These are phyloP conservation scores for Eupithecia insigniata DNA, from an alignment of 2,888 invertebrate genomes.

Conservation along the genomic window DNA sequence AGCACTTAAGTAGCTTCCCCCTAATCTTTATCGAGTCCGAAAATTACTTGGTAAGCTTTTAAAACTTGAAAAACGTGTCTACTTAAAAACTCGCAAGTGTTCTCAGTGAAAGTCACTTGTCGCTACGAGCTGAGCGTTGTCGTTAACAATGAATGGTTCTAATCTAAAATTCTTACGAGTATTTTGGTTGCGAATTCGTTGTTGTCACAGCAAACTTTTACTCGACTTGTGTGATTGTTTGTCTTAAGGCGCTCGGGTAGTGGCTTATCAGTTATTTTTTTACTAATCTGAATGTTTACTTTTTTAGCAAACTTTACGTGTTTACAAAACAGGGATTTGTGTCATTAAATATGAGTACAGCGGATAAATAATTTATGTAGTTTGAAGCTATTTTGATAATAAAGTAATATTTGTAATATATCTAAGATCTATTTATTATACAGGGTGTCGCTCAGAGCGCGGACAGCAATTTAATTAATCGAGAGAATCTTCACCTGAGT, in stretches of 20 bases:
- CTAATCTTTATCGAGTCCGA: slow-evolving; percentile 63
- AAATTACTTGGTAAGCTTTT: slow-evolving; percentile 55
- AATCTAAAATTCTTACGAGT: not conserved
- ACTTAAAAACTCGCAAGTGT: slow-evolving; percentile 22
- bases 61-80: slow-evolving; percentile 44
- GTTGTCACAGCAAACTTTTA: not conserved
- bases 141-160: slow-evolving; percentile 1
- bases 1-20: slow-evolving; percentile 61
- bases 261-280: too few species aligned
- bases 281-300: not conserved
- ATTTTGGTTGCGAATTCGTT: not conserved
- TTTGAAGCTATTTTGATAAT: too few species aligned
- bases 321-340: too few species aligned
- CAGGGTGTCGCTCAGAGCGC: not conserved
- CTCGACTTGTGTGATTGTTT: not conserved
- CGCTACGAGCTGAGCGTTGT: not conserved
- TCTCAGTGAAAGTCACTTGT: slow-evolving; percentile 11
- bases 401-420: not conserved
- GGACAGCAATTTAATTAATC: not conserved
- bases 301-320: not conserved
- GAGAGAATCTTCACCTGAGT: not conserved
- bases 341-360: too few species aligned
- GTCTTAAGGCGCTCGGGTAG: not conserved
- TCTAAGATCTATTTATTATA: not conserved
- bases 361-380: too few species aligned